Evolutionary conservation across 2,797 vertebrate species (phyloP).

Genomic region (Molossus alvarezi): DNA sequence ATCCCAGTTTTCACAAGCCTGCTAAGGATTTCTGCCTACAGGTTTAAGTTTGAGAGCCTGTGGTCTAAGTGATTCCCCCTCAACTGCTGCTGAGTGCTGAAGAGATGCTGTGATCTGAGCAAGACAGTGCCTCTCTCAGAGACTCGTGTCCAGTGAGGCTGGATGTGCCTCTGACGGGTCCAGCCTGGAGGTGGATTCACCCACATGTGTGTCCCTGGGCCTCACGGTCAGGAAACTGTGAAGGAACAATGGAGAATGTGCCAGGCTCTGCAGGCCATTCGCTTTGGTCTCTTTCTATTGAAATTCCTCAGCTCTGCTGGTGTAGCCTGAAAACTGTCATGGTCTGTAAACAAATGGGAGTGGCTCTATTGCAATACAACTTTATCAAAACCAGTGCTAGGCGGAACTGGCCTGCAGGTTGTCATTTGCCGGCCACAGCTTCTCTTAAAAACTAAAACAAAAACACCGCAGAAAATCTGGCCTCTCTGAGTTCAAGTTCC

Average conservation of each 20-base stretch:
- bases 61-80: not conserved
- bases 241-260: not conserved
- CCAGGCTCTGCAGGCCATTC: not conserved
- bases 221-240: not conserved
- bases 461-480: not conserved
- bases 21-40: not conserved
- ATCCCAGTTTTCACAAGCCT: not conserved
- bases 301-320: not conserved
- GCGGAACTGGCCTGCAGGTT: not conserved
- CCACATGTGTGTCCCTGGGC: not conserved
- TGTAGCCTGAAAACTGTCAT: not conserved
- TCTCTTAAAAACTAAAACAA: conserved; percentile 5
- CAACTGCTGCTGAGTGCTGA: not conserved
- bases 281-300: not conserved
- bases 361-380: not conserved
- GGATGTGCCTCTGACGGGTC: not conserved
- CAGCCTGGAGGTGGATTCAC: not conserved
- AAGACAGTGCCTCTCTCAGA: no score
- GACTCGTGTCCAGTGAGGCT: not conserved
- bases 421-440: not conserved
- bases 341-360: not conserved
- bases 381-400: not conserved
- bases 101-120: not conserved
- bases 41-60: not conserved
- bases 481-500: not conserved